A percentile compares a stretch with the other conserved stretches of the same genome.
Evolutionary conservation across 1,140 invertebrate species (phyloP).

Genomic region (Mylabris phalerata): DNA sequence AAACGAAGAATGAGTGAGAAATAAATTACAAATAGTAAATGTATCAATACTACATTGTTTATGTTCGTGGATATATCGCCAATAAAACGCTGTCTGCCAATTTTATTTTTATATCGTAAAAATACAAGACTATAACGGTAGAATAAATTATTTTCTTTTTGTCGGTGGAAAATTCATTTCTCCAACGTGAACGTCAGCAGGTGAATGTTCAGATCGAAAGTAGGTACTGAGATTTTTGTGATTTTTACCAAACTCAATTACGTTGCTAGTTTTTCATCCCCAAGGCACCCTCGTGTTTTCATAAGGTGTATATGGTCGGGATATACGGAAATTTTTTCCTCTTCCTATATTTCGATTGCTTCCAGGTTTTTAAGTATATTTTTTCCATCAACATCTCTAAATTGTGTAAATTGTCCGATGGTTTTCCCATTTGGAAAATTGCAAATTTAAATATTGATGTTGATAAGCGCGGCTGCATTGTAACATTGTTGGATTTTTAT

Average conservation of each 20-base stretch:
- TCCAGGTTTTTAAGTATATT: conserved; percentile 1
- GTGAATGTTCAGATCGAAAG: conserved; percentile 8
- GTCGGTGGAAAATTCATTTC: not conserved
- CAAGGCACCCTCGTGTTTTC: conserved; percentile 19
- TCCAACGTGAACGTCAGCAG: conserved; percentile 10
- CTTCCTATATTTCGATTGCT: not conserved
- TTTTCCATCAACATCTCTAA: not conserved
- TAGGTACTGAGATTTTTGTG: conserved; percentile 22
- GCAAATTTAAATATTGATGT: conserved; percentile 1
- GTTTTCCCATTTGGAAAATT: not conserved
- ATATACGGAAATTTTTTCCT: not conserved
- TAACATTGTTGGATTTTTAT: conserved; percentile 13
- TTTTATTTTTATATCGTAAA: too few species aligned
- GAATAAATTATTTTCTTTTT: too few species aligned
- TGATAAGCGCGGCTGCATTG: conserved; percentile 6
- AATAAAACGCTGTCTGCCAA: too few species aligned
- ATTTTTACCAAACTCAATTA: conserved; percentile 27
- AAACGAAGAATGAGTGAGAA: not conserved
- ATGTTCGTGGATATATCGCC: too few species aligned
- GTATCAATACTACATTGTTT: too few species aligned
- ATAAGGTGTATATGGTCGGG: conserved; percentile 20
- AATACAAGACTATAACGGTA: too few species aligned
- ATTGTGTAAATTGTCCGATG: too few species aligned
- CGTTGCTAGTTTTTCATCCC: conserved; percentile 14
- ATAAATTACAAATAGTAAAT: too few species aligned